Conservation (phyloP, 2,797 vertebrate genomes). For the Liasis olivaceus region DNA sequence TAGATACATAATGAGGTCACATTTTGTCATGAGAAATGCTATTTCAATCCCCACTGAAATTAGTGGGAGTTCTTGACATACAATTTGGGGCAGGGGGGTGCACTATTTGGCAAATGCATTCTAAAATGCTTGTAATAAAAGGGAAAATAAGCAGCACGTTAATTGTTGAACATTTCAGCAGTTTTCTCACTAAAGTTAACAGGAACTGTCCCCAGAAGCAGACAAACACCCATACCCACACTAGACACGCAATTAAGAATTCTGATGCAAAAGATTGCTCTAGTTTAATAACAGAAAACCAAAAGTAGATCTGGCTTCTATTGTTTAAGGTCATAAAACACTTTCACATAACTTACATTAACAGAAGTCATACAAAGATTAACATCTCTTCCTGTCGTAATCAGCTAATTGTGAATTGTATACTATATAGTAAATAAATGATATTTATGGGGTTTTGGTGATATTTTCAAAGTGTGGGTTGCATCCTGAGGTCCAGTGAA, state of each 20-base stretch:
- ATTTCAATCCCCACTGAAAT: constrained; percentile 48
- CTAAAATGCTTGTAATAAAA: constrained; percentile 45
- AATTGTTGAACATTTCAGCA: constrained; percentile 14
- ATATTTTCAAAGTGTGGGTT: not conserved
- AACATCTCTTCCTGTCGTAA: constrained; percentile 1
- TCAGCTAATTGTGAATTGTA: not conserved
- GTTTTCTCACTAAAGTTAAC: not conserved
- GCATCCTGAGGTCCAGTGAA: not conserved
- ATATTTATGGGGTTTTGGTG: not conserved
- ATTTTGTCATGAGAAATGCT: constrained; percentile 35
- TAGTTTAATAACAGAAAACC: not conserved
- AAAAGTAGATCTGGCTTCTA: not conserved
- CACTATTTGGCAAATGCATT: constrained; percentile 42
- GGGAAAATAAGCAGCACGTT: not conserved
- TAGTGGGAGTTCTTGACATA: constrained; percentile 53
- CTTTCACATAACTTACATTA: not conserved
- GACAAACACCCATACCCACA: not conserved
- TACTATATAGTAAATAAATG: not conserved
- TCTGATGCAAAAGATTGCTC: not conserved
- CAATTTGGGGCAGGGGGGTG: not conserved
- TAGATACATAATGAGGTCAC: constrained; percentile 39
- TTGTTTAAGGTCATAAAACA: not conserved
- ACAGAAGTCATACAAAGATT: not conserved
- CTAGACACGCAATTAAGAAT: not conserved
- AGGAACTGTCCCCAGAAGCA: not conserved